A percentile compares a stretch with the other conserved stretches of the same genome.
Evolutionary conservation across 2,113 vertebrate genomes (phyloP).

Genomic region (Triplophysa rosa): DNA sequence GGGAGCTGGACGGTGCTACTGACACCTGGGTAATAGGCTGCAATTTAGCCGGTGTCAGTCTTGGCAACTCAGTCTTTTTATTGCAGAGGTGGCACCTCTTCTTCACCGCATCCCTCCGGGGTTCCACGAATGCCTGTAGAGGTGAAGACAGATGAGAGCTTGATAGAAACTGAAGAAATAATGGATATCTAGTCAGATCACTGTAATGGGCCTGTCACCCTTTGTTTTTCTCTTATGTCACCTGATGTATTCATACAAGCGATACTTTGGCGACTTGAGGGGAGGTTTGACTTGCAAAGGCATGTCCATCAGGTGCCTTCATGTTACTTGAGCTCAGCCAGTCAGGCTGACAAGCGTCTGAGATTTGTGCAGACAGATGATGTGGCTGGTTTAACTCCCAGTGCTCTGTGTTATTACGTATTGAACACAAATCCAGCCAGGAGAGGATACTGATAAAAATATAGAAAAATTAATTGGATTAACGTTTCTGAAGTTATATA

Average conservation of each 20-base stretch:
- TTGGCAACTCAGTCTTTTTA: conserved; percentile 72
- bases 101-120: conserved; percentile 15
- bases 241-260: conserved; percentile 73
- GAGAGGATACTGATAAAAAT: not conserved
- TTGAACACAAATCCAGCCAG: conserved; percentile 28
- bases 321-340: conserved; percentile 34
- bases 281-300: conserved; percentile 20
- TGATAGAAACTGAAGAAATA: conserved; percentile 79
- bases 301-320: conserved; percentile 16
- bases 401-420: conserved; percentile 42
- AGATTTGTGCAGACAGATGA: conserved; percentile 36
- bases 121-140: conserved; percentile 8
- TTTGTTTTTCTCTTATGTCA: conserved; percentile 57
- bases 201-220: conserved; percentile 78
- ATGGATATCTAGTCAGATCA: conserved; percentile 78
- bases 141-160: conserved; percentile 16
- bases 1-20: conserved; percentile 72
- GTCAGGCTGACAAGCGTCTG: conserved; percentile 20
- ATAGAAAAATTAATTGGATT: conserved; percentile 28
- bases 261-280: not conserved
- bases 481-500: conserved; percentile 30
- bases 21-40: conserved; percentile 82
- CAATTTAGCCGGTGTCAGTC: conserved; percentile 81
- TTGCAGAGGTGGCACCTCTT: conserved; percentile 64
- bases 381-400: conserved; percentile 27